Evolutionary conservation across 30 jellyfish, hydroid and myxozoan genomes (phyloP).

Genomic region (Sanderia malayensis): DNA sequence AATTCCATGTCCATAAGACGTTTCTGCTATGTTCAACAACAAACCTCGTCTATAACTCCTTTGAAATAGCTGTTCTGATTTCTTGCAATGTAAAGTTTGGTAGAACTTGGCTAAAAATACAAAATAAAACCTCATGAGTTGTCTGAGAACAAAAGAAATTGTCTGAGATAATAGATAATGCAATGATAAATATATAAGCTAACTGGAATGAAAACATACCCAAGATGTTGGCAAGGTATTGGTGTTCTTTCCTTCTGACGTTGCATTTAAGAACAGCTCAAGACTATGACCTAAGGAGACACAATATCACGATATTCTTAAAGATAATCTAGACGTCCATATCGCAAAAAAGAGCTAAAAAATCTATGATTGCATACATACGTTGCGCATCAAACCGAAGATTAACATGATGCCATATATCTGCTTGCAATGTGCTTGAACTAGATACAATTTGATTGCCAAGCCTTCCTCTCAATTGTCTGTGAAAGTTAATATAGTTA

Average conservation of each 20-base stretch:
- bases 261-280: slow-evolving; percentile 72
- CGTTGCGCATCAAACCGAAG: slow-evolving; percentile 85
- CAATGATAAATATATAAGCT: too few relatives aligned
- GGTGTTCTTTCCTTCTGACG: slow-evolving; percentile 52
- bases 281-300: slow-evolving; percentile 46
- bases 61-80: slow-evolving; percentile 45
- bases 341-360: too few relatives aligned
- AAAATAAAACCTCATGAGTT: too few relatives aligned
- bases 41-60: slow-evolving; percentile 88
- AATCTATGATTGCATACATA: too few relatives aligned
- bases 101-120: slow-evolving; percentile 44
- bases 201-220: too few relatives aligned
- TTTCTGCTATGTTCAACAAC: not conserved
- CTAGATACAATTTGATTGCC: slow-evolving; percentile 38
- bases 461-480: slow-evolving; percentile 54
- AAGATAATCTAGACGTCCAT: too few relatives aligned
- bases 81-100: slow-evolving; percentile 58
- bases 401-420: slow-evolving; percentile 78
- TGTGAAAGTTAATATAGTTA: slow-evolving; percentile 5
- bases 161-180: too few relatives aligned
- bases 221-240: slow-evolving; percentile 48
- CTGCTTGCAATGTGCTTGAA: slow-evolving; percentile 18
- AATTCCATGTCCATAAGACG: too few relatives aligned
- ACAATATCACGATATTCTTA: not conserved
- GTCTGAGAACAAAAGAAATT: too few relatives aligned